phyloP scores from a whole-genome alignment of 1,140 invertebrate species.

The Zaprionus ghesquierei region DNA sequence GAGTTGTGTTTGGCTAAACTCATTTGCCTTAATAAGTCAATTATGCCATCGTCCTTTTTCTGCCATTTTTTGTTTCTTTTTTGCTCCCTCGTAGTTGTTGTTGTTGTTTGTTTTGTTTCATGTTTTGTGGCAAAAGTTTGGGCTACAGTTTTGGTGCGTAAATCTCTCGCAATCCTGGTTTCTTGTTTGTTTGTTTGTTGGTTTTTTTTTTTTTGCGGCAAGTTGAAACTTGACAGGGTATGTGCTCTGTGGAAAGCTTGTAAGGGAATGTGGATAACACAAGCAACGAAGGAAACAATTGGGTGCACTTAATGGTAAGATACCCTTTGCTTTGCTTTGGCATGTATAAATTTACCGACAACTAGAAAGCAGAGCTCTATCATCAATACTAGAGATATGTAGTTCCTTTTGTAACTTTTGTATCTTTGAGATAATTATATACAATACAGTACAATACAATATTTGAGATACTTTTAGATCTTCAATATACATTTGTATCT shows the following conservation, averaged over 20 bases:
- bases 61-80: neutral
- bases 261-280: neutral
- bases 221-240: neutral
- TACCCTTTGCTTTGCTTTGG: too few species aligned
- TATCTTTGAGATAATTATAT: too few species aligned
- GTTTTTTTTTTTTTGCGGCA: neutral
- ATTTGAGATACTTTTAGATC: too few species aligned
- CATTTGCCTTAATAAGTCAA: constrained; percentile 71
- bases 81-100: neutral
- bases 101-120: constrained; percentile 14
- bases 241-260: neutral
- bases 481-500: too few species aligned
- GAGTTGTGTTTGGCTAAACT: constrained; percentile 49
- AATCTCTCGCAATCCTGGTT: constrained; percentile 1
- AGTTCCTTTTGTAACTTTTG: too few species aligned
- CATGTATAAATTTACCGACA: too few species aligned
- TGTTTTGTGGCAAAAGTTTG: constrained; percentile 21
- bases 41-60: constrained; percentile 41
- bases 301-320: too few species aligned
- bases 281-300: too few species aligned
- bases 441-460: too few species aligned
- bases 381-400: too few species aligned
- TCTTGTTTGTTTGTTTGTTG: neutral
- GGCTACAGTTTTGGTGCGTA: constrained; percentile 9
- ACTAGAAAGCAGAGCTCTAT: too few species aligned